Evolutionary conservation across 2,888 invertebrate species (phyloP), one percentile per base, ranked within the genome.

Genomic region (Dolichopus griseipennis): DNA sequence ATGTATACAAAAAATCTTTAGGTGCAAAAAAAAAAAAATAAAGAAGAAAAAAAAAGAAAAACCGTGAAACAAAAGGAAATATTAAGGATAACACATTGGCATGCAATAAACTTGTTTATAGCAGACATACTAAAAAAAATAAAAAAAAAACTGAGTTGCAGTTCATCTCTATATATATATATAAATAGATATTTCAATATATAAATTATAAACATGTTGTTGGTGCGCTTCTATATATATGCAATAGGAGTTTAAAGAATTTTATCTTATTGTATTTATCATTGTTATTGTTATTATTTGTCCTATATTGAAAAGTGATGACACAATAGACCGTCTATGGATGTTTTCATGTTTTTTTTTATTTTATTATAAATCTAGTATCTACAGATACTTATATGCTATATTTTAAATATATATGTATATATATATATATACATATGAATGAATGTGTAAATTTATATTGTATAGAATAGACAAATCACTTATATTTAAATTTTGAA

Each of bases 21-120:
- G 8, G 8, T 37, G 37, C 12, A 37, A 37, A 5, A 37, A 37
- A 37, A 37, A 37, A 37, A 9, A 10, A 37, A 37, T 1, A 37
- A 37, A 37, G 12, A 37, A 37, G 8, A 8, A 10, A 37, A 34
- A 34, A 9, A 7, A 34, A 34, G 12, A 37, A 37, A 37, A 37
- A 37, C 4, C 8, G 8, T 12, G 8, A 37, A 37, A 37, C 12
- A 52, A 52, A 52, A 52, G 52, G 52, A 52, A 52, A 15, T 18
- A 52, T 52, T 52, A 52, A 52, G 52, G 52, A 52, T 52, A 52
- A 52, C n/a, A 52, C 52, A 52, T 52, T 52, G 52, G 52, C 52
- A 52, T 52, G 52, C 52, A 52, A 52, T 52, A 52, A 52, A 52
- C 52, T 52, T 52, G 52, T 52, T 52, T 52, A 52, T 52, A 18